Evolutionary conservation across 2,113 vertebrate species (phyloP).

Genomic region (Bagarius yarrelli): DNA sequence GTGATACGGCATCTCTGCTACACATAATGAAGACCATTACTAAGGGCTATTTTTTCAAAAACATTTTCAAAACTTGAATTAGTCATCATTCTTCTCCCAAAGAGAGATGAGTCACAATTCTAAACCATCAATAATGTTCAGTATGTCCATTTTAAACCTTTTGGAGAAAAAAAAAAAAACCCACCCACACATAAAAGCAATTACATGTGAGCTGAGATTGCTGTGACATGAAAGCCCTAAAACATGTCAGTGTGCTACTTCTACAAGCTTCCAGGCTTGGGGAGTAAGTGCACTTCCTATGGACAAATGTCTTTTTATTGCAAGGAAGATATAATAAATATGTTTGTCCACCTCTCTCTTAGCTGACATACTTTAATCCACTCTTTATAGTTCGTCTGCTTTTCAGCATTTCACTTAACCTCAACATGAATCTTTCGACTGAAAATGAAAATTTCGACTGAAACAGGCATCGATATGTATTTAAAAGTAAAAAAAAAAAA

Average conservation of each 20-base stretch:
- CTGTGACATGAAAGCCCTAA: not conserved
- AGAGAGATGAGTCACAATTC: conserved; percentile 27
- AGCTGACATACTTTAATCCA: not conserved
- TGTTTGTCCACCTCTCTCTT: not conserved
- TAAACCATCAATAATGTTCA: conserved; percentile 9
- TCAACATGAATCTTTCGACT: not conserved
- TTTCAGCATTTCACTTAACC: not conserved
- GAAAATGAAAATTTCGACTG: not conserved
- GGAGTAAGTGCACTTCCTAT: not conserved
- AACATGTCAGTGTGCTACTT: conserved; percentile 1
- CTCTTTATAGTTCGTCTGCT: not conserved
- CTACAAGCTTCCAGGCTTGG: not conserved
- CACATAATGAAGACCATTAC: not conserved
- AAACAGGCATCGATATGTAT: not conserved
- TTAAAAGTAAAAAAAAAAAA: not conserved
- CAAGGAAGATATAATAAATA: not conserved
- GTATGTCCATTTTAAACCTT: not conserved
- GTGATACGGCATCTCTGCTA: not conserved
- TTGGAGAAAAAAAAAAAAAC: not conserved
- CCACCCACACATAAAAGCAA: not conserved
- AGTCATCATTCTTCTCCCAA: conserved; percentile 6
- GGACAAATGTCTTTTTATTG: not conserved
- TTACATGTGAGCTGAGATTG: not conserved
- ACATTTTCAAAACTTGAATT: not conserved
- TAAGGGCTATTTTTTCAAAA: not conserved